Base-by-base conservation (phyloP, 2,113 vertebrate species). In the Globicephala melas region DNA sequence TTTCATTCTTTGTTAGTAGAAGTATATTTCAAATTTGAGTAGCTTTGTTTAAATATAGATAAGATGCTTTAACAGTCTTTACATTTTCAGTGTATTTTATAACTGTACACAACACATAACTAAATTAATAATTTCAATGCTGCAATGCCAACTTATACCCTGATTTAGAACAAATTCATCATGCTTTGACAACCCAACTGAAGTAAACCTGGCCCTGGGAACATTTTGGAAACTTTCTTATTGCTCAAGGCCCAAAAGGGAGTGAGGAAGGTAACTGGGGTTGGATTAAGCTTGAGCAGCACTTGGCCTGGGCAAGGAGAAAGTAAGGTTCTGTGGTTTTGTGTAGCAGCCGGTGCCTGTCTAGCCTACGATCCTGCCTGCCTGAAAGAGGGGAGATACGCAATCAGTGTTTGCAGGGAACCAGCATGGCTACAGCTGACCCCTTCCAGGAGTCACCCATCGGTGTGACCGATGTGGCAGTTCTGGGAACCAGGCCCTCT, bases 161-260 rank as follows among this genome's bases (percentile, higher is more conserved):
- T 74, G 17, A 62, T 88, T 90, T 94, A 93, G 74, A 65, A 93
- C 47, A 95, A 89, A 95, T 96, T 73, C 96, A 95, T 83, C 84
- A 86, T 50, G 41, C 25, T 88, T 91, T 89, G 33, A 71, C 63
- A 89, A 74, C 28, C 38, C 63, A 62, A 15, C 4, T 60, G 77
- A 89, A 76, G 87, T 76, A 89, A 95, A 60, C 21, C 21, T 71
- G 7, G 31, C 31, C 71, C 18, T 67, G 47, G 44, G 38, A 96
- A 81, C 38, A 63, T 82, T 86, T 50, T 47, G 53, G 60, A 94
- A 96, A 81, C 21, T 90, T 80, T 89, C 63, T 92, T 60, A 58
- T 28, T 71, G 31, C 26, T 96, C 65, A 36, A 76, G 67, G 33
- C 38, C 55, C 41, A 79, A 93, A 95, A 73, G 38, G 55, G 53